These are phyloP conservation scores for Papilio gigon DNA, from an alignment of 2,888 invertebrate genomes.

Conservation along the genomic window DNA sequence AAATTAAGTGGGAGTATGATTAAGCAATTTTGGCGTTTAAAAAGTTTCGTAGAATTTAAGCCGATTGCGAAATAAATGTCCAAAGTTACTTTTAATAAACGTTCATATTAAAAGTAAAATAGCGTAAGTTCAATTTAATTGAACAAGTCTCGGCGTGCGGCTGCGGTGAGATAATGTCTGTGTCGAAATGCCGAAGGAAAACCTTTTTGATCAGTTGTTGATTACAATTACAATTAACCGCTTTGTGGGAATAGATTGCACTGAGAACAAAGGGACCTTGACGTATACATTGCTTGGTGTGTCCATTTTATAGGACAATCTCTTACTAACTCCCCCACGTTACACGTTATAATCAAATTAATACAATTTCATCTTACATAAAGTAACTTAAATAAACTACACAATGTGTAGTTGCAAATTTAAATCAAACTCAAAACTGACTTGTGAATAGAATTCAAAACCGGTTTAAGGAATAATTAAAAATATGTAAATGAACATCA, in stretches of 20 bases:
- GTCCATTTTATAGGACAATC: slow-evolving; percentile 54
- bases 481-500: slow-evolving; percentile 3
- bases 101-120: slow-evolving; percentile 38
- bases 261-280: slow-evolving; percentile 75
- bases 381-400: not conserved
- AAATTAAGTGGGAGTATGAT: too few relatives aligned
- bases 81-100: not conserved
- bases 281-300: slow-evolving; percentile 56
- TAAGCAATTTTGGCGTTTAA: too few relatives aligned
- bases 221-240: slow-evolving; percentile 71
- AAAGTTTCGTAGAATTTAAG: too few relatives aligned
- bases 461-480: slow-evolving; percentile 6
- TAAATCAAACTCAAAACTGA: not conserved
- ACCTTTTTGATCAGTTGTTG: slow-evolving; percentile 65
- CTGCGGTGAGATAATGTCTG: slow-evolving; percentile 52
- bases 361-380: too few relatives aligned
- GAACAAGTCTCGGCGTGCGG: slow-evolving; percentile 45
- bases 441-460: not conserved
- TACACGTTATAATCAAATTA: not conserved
- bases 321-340: not conserved
- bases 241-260: slow-evolving; percentile 73
- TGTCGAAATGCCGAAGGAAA: slow-evolving; percentile 66
- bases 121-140: slow-evolving; percentile 48
- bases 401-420: not conserved
- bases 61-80: too few relatives aligned